A percentile compares a stretch with the other conserved stretches of the same genome.
Conservation (phyloP, 2,113 vertebrate genomes). For the Procapra przewalskii region DNA sequence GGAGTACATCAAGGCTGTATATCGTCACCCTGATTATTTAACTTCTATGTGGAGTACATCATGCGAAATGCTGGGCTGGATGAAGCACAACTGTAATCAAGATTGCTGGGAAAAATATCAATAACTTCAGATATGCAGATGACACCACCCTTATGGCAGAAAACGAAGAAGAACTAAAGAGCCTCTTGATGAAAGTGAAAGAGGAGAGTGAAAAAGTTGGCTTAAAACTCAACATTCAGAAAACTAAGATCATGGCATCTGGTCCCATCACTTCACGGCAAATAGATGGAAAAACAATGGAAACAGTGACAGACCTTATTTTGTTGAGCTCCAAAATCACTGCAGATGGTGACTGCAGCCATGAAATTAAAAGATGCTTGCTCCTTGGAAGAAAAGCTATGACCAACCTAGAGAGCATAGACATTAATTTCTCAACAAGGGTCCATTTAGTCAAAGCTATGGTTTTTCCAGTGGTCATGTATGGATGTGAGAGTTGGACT, state of each 20-base stretch:
- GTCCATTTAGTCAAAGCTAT: background rate
- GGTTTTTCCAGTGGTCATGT: background rate
- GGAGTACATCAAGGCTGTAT: background rate
- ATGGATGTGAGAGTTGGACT: no score
- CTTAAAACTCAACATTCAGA: background rate
- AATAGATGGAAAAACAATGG: background rate
- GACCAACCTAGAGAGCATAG: background rate
- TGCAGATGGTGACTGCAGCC: background rate
- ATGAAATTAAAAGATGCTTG: background rate
- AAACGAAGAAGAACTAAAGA: background rate
- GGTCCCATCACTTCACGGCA: background rate
- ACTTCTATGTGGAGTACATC: background rate
- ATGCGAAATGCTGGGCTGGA: fast-evolving
- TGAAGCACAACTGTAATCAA: background rate
- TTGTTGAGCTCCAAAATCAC: background rate
- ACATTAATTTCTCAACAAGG: background rate
- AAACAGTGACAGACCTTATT: background rate
- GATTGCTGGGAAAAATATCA: background rate
- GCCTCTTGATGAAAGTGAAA: background rate
- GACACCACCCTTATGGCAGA: background rate
- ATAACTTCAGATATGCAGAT: background rate
- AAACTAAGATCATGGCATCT: background rate
- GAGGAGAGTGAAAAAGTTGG: background rate
- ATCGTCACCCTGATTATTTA: background rate
- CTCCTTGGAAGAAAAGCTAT: background rate